phyloP scores from a whole-genome alignment of 2,113 vertebrate species.

The Tragelaphus strepsiceros region DNA sequence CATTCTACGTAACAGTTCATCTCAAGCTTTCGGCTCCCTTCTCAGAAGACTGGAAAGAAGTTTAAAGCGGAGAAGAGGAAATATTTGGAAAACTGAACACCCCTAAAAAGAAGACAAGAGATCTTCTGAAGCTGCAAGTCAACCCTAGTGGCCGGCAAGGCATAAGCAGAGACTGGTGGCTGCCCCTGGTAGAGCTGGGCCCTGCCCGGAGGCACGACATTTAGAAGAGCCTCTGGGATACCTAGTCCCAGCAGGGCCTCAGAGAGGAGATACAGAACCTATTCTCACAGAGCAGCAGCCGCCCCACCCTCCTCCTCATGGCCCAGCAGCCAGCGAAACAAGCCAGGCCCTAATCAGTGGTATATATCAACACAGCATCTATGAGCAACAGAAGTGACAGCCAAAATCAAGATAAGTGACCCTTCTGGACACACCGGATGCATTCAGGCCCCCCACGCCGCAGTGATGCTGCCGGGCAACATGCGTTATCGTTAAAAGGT shows the following conservation, averaged over 20 bases:
- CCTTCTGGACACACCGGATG: not conserved
- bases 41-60: not conserved
- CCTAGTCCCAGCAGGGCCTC: not conserved
- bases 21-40: not conserved
- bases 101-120: not conserved
- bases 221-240: not conserved
- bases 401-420: not conserved
- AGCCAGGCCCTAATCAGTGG: not conserved
- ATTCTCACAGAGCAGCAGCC: too few relatives aligned
- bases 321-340: not conserved
- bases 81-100: not conserved
- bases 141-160: not conserved
- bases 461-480: accelerated
- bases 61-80: not conserved
- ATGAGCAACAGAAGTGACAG: not conserved
- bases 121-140: not conserved
- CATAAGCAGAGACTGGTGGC: not conserved
- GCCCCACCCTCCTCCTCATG: not conserved
- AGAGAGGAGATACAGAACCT: not conserved
- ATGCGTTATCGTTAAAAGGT: not conserved
- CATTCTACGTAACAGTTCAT: not conserved
- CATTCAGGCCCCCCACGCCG: not conserved
- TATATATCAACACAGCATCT: not conserved
- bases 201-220: not conserved
- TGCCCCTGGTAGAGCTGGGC: not conserved